Conservation (phyloP, 2,797 vertebrate species). For the Rhabdophis nuchalis region DNA sequence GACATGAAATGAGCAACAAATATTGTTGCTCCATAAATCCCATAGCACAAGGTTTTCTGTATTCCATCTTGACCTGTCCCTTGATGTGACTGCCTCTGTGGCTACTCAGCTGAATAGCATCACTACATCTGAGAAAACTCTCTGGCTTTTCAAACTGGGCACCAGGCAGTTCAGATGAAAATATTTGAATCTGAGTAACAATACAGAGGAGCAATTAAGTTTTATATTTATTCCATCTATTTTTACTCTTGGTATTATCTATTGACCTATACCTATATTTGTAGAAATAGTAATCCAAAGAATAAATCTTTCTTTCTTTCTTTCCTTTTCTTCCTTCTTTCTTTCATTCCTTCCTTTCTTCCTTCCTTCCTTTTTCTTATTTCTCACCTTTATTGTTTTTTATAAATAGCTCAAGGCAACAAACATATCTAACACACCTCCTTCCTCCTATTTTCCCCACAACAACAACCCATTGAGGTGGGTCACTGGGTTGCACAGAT, state of each 20-base stretch:
- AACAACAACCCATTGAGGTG: not conserved
- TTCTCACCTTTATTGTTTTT: not conserved
- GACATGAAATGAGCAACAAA: constrained; percentile 1
- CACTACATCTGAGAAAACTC: not conserved
- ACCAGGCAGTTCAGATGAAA: not conserved
- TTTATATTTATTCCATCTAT: not conserved
- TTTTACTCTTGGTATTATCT: not conserved
- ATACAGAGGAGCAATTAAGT: not conserved
- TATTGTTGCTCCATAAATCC: not conserved
- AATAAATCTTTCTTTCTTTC: not conserved
- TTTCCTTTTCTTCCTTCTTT: not conserved
- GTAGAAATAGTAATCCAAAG: not conserved
- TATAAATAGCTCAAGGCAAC: not conserved
- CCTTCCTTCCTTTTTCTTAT: not conserved
- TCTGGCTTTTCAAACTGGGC: not conserved
- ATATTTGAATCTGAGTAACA: not conserved
- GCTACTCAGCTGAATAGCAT: not conserved
- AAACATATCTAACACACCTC: not conserved
- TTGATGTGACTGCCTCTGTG: not conserved
- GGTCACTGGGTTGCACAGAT: not conserved
- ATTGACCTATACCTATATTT: not conserved
- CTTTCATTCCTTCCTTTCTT: not conserved
- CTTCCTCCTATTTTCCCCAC: not conserved
- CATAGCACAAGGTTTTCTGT: not conserved
- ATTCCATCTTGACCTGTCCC: constrained; percentile 6